Conservation (phyloP, 2,797 vertebrate genomes). For the Enoplosus armatus region DNA sequence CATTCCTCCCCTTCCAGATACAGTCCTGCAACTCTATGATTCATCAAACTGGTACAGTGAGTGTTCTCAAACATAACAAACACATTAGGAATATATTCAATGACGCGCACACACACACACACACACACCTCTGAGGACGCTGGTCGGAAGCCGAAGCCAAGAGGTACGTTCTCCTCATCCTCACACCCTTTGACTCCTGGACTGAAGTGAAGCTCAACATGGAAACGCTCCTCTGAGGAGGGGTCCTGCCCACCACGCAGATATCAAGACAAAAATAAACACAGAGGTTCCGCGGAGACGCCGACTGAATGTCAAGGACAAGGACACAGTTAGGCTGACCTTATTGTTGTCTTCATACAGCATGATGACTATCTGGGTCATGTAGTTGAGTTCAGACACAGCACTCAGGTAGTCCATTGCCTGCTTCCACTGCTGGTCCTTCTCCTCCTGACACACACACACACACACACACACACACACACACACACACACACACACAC, state of each 20-base stretch:
- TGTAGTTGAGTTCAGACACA: conserved; percentile 97
- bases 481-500: background rate
- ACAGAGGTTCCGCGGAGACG: too few relatives aligned
- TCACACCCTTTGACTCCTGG: conserved; percentile 96
- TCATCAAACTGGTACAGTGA: background rate
- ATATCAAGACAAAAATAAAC: background rate
- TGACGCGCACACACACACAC: background rate
- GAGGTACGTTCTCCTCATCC: conserved; percentile 91
- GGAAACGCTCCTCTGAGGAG: conserved; percentile 95
- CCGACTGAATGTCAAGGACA: too few relatives aligned
- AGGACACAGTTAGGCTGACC: too few relatives aligned
- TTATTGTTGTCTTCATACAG: conserved; percentile 98
- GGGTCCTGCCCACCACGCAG: conserved; percentile 86
- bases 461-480: background rate
- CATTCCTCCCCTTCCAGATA: background rate
- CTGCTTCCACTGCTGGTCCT: conserved; percentile 96
- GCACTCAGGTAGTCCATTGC: conserved; percentile 97
- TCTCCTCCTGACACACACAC: conserved; percentile 87
- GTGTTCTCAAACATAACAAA: background rate
- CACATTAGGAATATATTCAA: background rate
- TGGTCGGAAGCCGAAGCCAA: conserved; percentile 94
- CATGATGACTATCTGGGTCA: conserved; percentile 99
- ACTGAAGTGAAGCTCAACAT: conserved; percentile 98
- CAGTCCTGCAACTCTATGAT: background rate
- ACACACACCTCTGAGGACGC: conserved; percentile 92